Evolutionary conservation across 2,888 invertebrate genomes (phyloP), one percentile per base, ranked within the genome.

Genomic region (Timema podura): DNA sequence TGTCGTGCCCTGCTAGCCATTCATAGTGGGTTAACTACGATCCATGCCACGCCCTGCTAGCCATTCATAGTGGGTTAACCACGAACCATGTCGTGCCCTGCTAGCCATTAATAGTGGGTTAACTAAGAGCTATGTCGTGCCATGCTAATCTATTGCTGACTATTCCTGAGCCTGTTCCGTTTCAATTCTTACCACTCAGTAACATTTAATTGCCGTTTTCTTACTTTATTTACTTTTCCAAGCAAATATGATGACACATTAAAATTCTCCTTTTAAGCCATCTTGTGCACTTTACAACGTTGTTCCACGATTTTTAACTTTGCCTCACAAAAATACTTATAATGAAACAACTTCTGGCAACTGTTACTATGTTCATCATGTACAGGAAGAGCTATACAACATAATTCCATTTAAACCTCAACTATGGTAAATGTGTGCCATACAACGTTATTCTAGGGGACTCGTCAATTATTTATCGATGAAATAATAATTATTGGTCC

Each of bases 101-200:
- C 30, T 30, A 30, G 1, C 30, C 30, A 30, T 30, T 30, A 1
- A 30, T 30, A 30, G 30, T 2, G 30, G 30, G 30, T 30, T 30
- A 30, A 30, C 30, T 30, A 30, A 1, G 30, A 30, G 30, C 30
- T 3, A 30, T 30, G 30, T 3, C 30, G 30, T 47, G 15, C 48
- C 48, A 30, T 48, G 46, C 45, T 15, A 47, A 9, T 47, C 47
- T 46, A 47, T 47, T 48, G 46, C 65, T 30, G 30, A 48, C 48
- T 65, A 47, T 47, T 48, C 65, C 11, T 65, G 13, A 47, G 48
- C 16, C 47, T 65, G 16, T 48, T 65, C 9, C 13, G 48, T 47
- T 65, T 48, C 65, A 45, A 46, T 16, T 65, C 48, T 16, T 65
- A 13, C 65, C 48, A 47, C 65, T 47, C 30, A 9, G 61, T 61